Base-by-base conservation (phyloP, 2,888 invertebrate species). In the Vanessa cardui region DNA sequence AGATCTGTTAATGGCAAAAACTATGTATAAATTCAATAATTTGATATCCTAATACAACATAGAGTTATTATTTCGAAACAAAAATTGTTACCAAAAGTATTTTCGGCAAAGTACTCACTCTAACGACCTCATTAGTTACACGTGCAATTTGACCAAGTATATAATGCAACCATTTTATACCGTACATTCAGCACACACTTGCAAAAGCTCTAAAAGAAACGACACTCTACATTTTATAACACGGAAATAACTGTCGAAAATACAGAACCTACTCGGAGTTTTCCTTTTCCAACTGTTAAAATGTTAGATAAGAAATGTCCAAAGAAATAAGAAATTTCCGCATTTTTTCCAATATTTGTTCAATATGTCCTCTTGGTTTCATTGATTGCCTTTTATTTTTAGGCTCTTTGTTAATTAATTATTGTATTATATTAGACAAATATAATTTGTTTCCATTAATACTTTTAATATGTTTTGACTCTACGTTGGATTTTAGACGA, bases 181-280 rank as follows among this genome's bases (percentile, higher is more conserved):
- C 52, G 52, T 54, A 44, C 18, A 59, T 70, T 71, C 68, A 16
- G 8, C 18, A 52, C 15, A 52, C 18, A 26, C 54, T 56, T 62
- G 33, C 44, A 52, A 62, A 58, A 67, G 64, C 69, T 69, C 72
- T 78, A 78, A 79, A 52, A 77, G 72, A 77, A 78, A 80, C 77
- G 76, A 77, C 79, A 77, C 78, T 80, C 77, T 26, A 70, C 72
- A 69, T 75, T 80, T 83, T 79, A 80, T 78, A 75, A 64, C 74
- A 72, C 77, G 75, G 78, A 77, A 83, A 79, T 79, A 77, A 77
- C 78, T 65, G 71, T 60, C 71, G 74, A 72, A 75, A 54, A 26
- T 54, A 54, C 54, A 54, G 54, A 31, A 33, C 15, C 54, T 6
- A 33, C 8, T 33, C n/a, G 33, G 54, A 33, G 18, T 33, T 54